Evolutionary conservation across 2,113 vertebrate genomes (phyloP), one percentile per base, ranked within the genome.

Genomic region (Vulpes vulpes): DNA sequence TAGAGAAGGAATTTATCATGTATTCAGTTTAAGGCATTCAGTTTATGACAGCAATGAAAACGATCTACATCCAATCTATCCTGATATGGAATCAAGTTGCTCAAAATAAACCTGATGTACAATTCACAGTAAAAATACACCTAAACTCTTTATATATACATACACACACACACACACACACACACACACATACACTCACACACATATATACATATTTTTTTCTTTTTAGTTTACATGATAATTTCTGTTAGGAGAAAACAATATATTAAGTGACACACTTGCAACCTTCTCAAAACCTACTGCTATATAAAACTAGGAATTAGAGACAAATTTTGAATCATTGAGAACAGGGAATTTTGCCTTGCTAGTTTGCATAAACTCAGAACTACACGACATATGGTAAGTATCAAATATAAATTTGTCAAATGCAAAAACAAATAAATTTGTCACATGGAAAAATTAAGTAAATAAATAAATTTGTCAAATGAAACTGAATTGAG

Each of bases 1-100:
- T 95, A 97, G 89, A 92, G 97, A 97, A 98, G 96, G 97, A 97
- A 98, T 97, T 98, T 94, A 98, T 97, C 96, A 95, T 76, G 80
- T 91, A 94, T 74, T 94, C 20, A 95, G 93, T 98, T 97, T 98
- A 98, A 97, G 96, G 97, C 43, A 20, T 43, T 91, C 67, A 89
- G 79, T 65, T 98, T 97, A 85, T 89, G 49, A 76, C 71, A 88
- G 71, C 65, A 89, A 69, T 82, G 71, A 97, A 97, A 92, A 62
- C 12, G 4, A 96, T 91, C 38, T 87, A 73, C 55, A 67, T 85
- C 65, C 86, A 96, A 55, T 85, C 82, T 84, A 59, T 35, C 60
- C 38, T 38, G 69, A 74, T 89, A 85, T 12, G 4, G 32, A 97
- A 93, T 82, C 83, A 92, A 12, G 85, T 74, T 95, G 78, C 22